Base-by-base conservation (phyloP, 2,888 invertebrate genomes). In the Poecilobothrus nobilitatus region DNA sequence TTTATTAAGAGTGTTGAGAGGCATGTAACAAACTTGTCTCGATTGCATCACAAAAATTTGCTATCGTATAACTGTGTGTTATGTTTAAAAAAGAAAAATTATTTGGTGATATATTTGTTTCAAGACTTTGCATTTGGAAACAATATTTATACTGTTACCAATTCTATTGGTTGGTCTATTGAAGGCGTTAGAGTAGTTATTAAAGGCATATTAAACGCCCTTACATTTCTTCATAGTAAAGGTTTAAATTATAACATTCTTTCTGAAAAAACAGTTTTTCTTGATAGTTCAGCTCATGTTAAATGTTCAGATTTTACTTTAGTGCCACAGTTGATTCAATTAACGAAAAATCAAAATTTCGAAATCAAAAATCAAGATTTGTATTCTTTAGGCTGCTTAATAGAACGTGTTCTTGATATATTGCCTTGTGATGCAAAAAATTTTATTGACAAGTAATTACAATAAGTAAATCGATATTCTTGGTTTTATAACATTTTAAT, bases 231-330 rank as follows among this genome's bases (percentile, higher is more conserved):
- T 69, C 95, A 96, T 78, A 86, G 88, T 74, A 90, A 89, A 71
- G 90, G 91, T 72, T 88, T 95, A 1, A 88, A 93, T n/a, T 95
- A 96, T 78, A 89, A 90, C 76, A 90, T 92, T 80, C 82, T 96
- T n/a, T 83, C 89, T 70, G 88, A 88, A 74, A 87, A 88, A 22
- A 90, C 88, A 73, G 87, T 93, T 68, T 90, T 88, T 76, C 83
- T 94, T 78, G 90, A 90, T 74, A 85, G 86, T 66, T 80, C 80
- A 68, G 91, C 91, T 65, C 83, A 77, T n/a, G 78, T 81, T 65
- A 77, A 80, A 53, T 78, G 81, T 63, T 77, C 80, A 0, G 81
- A 82, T 70, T 82, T 79, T 69, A 79, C 80, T 0, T 65, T 82
- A 7, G 78, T 82, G 15, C 78, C 81, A 0, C 79, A 77, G 71